Evolutionary conservation across 1,140 invertebrate genomes (phyloP).

Genomic region (Helicoverpa armigera): DNA sequence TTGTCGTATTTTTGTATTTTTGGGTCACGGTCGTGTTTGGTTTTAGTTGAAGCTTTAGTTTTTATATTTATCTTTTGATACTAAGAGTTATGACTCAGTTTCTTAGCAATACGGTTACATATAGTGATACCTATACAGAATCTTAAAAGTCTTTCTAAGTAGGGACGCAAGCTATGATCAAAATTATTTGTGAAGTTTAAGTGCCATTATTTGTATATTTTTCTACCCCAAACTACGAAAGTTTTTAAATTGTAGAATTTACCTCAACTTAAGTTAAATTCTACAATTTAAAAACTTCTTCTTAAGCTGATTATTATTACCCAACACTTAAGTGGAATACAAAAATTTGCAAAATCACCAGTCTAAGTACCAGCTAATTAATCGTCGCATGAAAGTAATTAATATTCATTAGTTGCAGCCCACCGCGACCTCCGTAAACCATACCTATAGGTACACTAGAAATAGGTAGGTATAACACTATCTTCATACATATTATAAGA

Average conservation of each 20-base stretch:
- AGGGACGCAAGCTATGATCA: no score
- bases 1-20: constrained; percentile 17
- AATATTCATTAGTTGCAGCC: constrained; percentile 32
- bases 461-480: background rate
- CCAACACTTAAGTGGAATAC: constrained; percentile 2
- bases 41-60: background rate
- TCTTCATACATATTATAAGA: no score
- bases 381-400: constrained; percentile 14
- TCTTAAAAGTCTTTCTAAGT: no score
- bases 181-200: no score
- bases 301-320: background rate
- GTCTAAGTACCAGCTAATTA: background rate
- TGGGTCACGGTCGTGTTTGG: constrained; percentile 12
- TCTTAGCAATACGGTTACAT: no score
- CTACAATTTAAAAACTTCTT: no score
- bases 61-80: background rate
- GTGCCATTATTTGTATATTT: no score
- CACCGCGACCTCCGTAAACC: constrained; percentile 2
- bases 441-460: background rate
- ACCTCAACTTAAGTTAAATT: no score
- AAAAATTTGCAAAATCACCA: constrained; percentile 19
- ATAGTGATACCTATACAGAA: no score
- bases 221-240: no score
- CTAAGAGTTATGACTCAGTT: no score
- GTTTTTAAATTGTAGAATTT: background rate